Base-by-base conservation (phyloP, 2,797 vertebrate genomes). In the Acrossocheilus wenchowensis region DNA sequence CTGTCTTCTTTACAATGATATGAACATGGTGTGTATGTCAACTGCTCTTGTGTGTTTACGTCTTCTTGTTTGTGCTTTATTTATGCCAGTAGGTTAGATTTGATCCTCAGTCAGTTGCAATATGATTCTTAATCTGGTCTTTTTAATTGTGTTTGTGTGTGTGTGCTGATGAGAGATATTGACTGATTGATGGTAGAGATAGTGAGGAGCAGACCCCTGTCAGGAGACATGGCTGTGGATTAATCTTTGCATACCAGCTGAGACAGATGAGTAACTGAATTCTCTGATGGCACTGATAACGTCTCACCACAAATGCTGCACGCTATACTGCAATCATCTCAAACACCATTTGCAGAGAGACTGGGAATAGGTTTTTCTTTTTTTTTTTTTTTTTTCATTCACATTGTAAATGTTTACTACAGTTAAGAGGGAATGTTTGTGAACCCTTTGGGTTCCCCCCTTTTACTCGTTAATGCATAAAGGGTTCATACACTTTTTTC, bases 141-240 rank as follows among this genome's bases (percentile, higher is more conserved):
- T 74, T 69, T 34, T 87, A 77, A 77, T 50, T 73, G 71, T 86
- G 12, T 68, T 23, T 78, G 41, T 4, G n/a, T 3, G 12, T 1
- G n/a, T 9, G 8, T 88, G 78, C 54, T 84, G 36, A 85, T 74
- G 82, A 68, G 73, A 82, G 81, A 90, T 90, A 87, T 87, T 82
- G 85, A 69, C 82, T 90, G 91, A 91, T 88, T 90, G 88, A 92
- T 91, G 72, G 80, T 23, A 78, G 62, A 87, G 88, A 88, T 89
- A 83, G 41, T 83, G 21, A 73, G 68, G 75, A 84, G 34, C 81
- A 80, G 82, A 79, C 54, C 86, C 36, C 85, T 78, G 87, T 80
- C 60, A 69, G 66, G 80, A 84, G 87, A 88, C 86, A 88, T 57
- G 84, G 85, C 86, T 84, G 84, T 45, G 88, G 87, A 91, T 91